A percentile compares a stretch with the other conserved stretches of the same genome.
These are phyloP conservation scores for Cyclophora albipunctata DNA, from an alignment of 2,888 invertebrate genomes.

Conservation along the genomic window DNA sequence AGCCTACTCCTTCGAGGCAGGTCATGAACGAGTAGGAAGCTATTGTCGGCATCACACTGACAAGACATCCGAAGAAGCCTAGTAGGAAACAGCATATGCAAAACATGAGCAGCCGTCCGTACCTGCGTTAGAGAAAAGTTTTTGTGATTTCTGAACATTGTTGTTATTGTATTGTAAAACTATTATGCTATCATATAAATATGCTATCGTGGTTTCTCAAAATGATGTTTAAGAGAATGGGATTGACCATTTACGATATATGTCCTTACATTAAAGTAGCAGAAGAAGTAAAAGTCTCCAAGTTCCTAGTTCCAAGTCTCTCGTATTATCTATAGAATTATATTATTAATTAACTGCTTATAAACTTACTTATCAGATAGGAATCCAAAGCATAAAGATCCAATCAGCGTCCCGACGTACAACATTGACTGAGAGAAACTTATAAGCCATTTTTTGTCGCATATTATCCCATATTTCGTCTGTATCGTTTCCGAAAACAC, in stretches of 20 bases:
- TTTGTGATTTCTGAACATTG: too few species aligned
- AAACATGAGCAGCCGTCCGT: slow-evolving; percentile 41
- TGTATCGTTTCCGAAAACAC: slow-evolving; percentile 49
- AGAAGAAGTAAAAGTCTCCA: too few species aligned
- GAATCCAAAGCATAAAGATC: slow-evolving; percentile 45
- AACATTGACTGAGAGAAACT: slow-evolving; percentile 48
- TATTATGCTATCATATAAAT: too few species aligned
- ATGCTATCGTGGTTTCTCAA: too few species aligned
- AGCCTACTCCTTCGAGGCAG: slow-evolving; percentile 46
- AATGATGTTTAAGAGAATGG: too few species aligned
- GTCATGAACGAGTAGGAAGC: slow-evolving; percentile 39
- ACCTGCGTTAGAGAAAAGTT: slow-evolving; percentile 30
- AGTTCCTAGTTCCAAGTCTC: too few species aligned
- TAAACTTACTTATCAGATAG: slow-evolving; percentile 46
- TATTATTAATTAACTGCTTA: too few species aligned
- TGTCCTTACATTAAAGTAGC: too few species aligned
- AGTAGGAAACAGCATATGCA: slow-evolving; percentile 29
- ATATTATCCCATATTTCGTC: slow-evolving; percentile 42
- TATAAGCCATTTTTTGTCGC: slow-evolving; percentile 41
- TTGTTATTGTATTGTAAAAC: too few species aligned
- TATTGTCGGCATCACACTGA: slow-evolving; percentile 37
- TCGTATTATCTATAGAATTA: too few species aligned
- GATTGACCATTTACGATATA: too few species aligned
- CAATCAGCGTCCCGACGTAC: slow-evolving; percentile 46
- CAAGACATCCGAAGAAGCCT: slow-evolving; percentile 37